phyloP scores from a whole-genome alignment of 2,113 vertebrate genomes.

The Ia io region DNA sequence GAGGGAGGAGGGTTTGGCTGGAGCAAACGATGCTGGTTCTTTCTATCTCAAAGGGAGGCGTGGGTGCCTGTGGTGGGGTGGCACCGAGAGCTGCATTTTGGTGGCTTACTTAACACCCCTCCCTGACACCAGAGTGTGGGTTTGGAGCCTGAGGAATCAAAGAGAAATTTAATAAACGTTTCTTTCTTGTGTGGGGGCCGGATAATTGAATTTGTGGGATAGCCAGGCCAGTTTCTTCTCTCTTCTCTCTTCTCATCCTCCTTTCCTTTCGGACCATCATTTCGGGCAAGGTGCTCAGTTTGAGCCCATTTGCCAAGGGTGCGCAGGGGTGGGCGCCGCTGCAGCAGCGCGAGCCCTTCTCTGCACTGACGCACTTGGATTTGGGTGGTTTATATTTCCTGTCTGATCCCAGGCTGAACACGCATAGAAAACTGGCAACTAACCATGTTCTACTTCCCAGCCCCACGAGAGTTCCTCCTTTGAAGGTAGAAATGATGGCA shows the following conservation, averaged over 20 bases:
- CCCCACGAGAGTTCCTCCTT: background rate
- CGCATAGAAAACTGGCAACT: background rate
- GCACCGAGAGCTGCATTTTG: background rate
- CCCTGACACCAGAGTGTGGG: background rate
- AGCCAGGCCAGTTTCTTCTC: background rate
- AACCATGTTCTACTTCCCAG: background rate
- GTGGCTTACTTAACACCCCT: background rate
- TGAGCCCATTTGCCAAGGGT: background rate
- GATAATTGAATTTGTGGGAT: conserved; percentile 24
- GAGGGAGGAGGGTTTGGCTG: conserved; percentile 43
- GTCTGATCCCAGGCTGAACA: background rate
- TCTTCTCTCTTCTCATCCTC: background rate
- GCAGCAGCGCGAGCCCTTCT: fast-evolving
- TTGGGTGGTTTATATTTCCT: background rate
- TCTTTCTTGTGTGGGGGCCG: conserved; percentile 8
- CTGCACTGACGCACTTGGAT: background rate
- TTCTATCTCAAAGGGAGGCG: background rate
- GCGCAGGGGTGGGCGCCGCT: background rate
- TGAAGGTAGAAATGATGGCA: background rate
- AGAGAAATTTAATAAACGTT: conserved; percentile 38
- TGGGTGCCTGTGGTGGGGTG: background rate
- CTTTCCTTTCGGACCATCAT: background rate
- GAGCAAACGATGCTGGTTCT: background rate
- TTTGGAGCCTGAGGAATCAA: conserved; percentile 41
- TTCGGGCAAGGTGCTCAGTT: background rate